phyloP scores from a whole-genome alignment of 2,113 vertebrate species.

The Paramormyrops kingsleyae region DNA sequence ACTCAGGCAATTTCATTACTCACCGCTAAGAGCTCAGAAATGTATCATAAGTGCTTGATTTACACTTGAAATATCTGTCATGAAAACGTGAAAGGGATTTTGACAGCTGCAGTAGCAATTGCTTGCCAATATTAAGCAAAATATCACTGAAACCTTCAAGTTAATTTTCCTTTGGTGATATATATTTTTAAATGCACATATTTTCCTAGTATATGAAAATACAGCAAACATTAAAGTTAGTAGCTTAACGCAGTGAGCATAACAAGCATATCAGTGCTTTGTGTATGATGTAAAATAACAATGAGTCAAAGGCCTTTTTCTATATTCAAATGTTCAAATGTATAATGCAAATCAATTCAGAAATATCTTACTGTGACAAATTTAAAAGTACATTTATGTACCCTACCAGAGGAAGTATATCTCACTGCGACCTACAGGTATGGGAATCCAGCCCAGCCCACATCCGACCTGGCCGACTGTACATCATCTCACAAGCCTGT shows the following conservation, averaged over 20 bases:
- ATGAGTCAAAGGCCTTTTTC: neutral
- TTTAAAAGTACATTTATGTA: neutral
- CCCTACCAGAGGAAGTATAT: neutral
- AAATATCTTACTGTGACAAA: neutral
- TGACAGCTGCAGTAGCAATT: neutral
- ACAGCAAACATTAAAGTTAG: neutral
- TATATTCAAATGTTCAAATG: neutral
- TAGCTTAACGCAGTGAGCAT: neutral
- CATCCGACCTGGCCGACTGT: neutral
- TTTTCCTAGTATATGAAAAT: neutral
- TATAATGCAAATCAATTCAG: neutral
- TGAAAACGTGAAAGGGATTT: neutral
- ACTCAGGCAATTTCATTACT: neutral
- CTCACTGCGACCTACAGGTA: neutral
- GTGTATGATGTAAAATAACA: neutral
- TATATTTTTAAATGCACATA: neutral
- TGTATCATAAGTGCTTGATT: neutral
- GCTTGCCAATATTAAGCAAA: neutral
- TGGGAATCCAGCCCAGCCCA: neutral
- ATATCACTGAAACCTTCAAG: neutral
- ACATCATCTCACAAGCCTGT: neutral
- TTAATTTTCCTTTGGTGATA: neutral
- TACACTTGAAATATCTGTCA: constrained; percentile 2
- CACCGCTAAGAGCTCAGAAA: neutral
- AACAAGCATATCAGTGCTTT: neutral